Percentiles rank a stretch among this genome's conserved stretches.
Conservation (phyloP, 2,113 vertebrate species). For the Isurus oxyrinchus region DNA sequence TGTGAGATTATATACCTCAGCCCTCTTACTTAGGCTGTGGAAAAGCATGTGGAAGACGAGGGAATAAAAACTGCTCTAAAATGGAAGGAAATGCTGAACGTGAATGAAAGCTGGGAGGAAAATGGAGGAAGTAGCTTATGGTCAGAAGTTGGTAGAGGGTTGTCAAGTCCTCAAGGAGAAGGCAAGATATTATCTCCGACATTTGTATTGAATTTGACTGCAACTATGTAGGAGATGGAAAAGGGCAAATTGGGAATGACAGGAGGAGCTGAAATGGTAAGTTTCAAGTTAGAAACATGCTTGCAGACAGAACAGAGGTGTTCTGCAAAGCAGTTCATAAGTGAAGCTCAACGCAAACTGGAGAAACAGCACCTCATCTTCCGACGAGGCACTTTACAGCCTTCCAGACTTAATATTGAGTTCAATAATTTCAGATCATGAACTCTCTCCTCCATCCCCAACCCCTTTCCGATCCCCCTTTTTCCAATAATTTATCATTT, state of each 20-base stretch:
- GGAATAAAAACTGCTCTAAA: background rate
- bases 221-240: background rate
- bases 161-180: background rate
- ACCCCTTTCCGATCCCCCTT: too few species aligned
- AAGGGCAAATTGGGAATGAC: background rate
- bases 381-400: too few species aligned
- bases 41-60: background rate
- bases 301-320: background rate
- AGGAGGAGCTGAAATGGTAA: background rate
- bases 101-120: background rate
- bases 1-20: too few species aligned
- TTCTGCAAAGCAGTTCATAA: background rate
- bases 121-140: background rate
- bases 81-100: background rate
- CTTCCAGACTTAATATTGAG: too few species aligned
- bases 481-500: too few species aligned
- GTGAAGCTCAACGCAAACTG: too few species aligned
- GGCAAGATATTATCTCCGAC: background rate
- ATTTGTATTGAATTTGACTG: background rate
- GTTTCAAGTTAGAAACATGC: background rate
- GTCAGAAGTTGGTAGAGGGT: background rate
- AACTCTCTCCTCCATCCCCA: too few species aligned
- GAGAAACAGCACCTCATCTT: too few species aligned
- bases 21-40: background rate
- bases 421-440: too few species aligned